phyloP scores from a whole-genome alignment of 2,888 invertebrate genomes.

The Punctoribates punctum region DNA sequence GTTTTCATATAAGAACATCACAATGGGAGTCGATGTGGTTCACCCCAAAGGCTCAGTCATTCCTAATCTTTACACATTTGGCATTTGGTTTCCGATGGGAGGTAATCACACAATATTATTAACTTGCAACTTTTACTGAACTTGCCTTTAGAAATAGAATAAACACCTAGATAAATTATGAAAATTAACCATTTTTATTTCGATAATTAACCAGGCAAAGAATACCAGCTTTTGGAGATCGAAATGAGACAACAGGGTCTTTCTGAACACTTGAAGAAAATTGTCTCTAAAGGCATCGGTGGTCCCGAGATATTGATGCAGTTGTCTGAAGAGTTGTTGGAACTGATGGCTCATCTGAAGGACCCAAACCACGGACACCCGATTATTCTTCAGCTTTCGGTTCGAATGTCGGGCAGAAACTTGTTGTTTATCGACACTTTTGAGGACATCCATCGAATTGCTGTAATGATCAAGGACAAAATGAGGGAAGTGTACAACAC shows the following conservation, averaged over 20 bases:
- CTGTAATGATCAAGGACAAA: neutral
- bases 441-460: slow-evolving; percentile 23
- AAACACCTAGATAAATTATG: too few relatives aligned
- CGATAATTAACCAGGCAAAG: slow-evolving; percentile 11
- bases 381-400: neutral
- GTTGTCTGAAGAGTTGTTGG: slow-evolving; percentile 3
- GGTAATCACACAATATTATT: slow-evolving; percentile 9
- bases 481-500: neutral
- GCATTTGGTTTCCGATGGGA: neutral
- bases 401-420: slow-evolving; percentile 35
- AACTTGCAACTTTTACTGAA: too few relatives aligned
- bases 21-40: slow-evolving; percentile 24
- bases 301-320: slow-evolving; percentile 18
- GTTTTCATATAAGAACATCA: neutral
- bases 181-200: too few relatives aligned
- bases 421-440: slow-evolving; percentile 29
- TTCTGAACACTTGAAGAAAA: slow-evolving; percentile 14
- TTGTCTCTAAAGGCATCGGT: slow-evolving; percentile 9
- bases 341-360: slow-evolving; percentile 9
- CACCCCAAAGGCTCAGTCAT: slow-evolving; percentile 30
- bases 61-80: slow-evolving; percentile 6
- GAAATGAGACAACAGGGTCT: slow-evolving; percentile 32
- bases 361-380: slow-evolving; percentile 19
- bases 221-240: slow-evolving; percentile 17
- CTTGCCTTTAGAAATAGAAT: too few relatives aligned